phyloP scores from a whole-genome alignment of 30 jellyfish, hydroid and myxozoan species.

The Morbakka virulenta region DNA sequence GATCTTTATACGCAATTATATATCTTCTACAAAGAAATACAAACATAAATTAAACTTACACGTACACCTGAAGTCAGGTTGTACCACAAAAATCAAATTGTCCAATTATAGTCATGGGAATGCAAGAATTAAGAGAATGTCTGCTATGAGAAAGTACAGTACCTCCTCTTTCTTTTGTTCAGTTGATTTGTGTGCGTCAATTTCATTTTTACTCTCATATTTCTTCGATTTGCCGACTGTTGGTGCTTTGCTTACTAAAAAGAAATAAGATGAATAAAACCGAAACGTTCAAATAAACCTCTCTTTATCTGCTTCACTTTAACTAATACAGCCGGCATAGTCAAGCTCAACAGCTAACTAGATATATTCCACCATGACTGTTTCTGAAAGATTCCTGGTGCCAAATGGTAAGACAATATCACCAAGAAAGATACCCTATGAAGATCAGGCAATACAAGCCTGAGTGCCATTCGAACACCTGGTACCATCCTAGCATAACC shows the following conservation, averaged over 20 bases:
- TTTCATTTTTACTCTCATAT: slow-evolving; percentile 46
- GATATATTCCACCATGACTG: background rate
- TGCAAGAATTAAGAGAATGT: no score
- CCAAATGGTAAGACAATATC: no score
- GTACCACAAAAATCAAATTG: no score
- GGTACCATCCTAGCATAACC: no score
- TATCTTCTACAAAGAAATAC: no score
- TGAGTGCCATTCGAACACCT: no score
- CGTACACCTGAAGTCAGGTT: no score
- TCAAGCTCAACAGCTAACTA: background rate
- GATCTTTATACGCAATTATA: no score
- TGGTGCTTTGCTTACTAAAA: slow-evolving; percentile 86
- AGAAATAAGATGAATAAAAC: background rate
- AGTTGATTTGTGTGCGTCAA: slow-evolving; percentile 9
- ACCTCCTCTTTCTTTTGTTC: slow-evolving; percentile 63
- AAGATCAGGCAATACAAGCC: no score
- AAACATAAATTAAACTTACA: no score
- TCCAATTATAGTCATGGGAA: no score
- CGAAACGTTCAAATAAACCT: background rate
- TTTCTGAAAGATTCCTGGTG: background rate
- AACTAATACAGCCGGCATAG: background rate
- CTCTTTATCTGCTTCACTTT: background rate
- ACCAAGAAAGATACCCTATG: no score
- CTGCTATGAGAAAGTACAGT: background rate
- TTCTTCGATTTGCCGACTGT: slow-evolving; percentile 44